phyloP scores from a whole-genome alignment of 2,113 vertebrate genomes.

The Pygathrix nemaeus region DNA sequence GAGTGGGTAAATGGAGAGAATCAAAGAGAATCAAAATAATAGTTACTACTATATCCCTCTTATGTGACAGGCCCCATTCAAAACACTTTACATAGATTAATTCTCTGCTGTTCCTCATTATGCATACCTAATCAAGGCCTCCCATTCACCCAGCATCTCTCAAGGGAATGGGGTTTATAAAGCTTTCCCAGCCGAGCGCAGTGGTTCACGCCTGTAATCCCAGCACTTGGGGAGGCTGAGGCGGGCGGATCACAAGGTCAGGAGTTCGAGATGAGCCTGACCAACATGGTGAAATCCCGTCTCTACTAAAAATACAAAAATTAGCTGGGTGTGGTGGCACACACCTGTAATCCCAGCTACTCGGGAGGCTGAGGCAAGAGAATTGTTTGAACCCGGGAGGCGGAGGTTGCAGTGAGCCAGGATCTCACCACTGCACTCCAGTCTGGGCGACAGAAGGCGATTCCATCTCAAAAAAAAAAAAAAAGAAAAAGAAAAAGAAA shows the following conservation, averaged over 20 bases:
- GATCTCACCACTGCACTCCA: no score
- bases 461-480: no score
- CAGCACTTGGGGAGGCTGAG: not conserved
- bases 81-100: slow-evolving; percentile 10
- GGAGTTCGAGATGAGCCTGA: not conserved
- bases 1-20: slow-evolving; percentile 50
- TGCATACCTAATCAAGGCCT: not conserved
- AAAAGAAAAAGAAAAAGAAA: no score
- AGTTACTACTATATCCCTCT: slow-evolving; percentile 3
- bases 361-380: not conserved
- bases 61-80: not conserved
- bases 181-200: not conserved
- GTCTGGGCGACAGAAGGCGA: no score
- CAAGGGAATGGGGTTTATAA: slow-evolving; percentile 11
- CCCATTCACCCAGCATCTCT: not conserved
- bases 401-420: no score
- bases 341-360: no score
- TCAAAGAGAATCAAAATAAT: slow-evolving; percentile 32
- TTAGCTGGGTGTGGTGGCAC: no score
- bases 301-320: not conserved
- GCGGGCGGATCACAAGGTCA: not conserved
- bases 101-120: not conserved
- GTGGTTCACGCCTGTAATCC: not conserved
- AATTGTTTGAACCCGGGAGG: not conserved
- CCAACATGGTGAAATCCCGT: not conserved